Base-by-base conservation (phyloP, 2,888 invertebrate species). In the Drosophila borborema region DNA sequence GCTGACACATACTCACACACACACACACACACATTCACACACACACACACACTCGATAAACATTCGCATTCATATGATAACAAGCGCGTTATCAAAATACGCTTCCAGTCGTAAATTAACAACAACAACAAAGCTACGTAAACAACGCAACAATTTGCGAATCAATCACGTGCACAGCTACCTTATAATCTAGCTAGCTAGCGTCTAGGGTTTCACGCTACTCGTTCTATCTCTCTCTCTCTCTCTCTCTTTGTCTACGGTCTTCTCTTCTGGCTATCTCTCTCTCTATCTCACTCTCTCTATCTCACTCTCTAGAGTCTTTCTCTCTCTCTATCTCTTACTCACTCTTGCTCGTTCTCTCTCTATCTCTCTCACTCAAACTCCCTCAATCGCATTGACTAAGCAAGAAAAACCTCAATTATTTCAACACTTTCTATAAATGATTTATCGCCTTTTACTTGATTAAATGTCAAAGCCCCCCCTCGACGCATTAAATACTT, bases 81-180 rank as follows among this genome's bases (percentile, higher is more conserved):
- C 72, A 67, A 55, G 67, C 72, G 62, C 69, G 74, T 80, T 86
- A 86, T 81, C 85, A 72, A 60, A 64, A 68, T 51, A 54, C 55
- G 61, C 67, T 64, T 28, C 72, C 67, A 64, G 72, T 63, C 66
- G 66, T 67, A 77, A 77, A 77, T 64, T 60, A 66, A 64, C 74
- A 81, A 72, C 6, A 56, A 46, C 12, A 62, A 40, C n/a, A n/a
- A 40, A 45, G 46, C 59, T 46, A 60, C 72, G 61, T 67, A 70
- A 70, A 74, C 74, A 72, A 71, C 60, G 10, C 70, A 74, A 69
- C 73, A 61, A 85, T 80, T 75, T 55, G 75, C 77, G 70, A 74
- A 73, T 89, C 79, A 79, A 84, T 86, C 85, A 86, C 89, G 85
- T 86, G 89, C 79, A 56, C 60, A 65, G 40, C 46, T 56, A 40